Percentiles rank a stretch among this genome's conserved stretches.
These are phyloP conservation scores for Gastrophysa polygoni DNA, from an alignment of 2,888 invertebrate species.

Conservation along the genomic window DNA sequence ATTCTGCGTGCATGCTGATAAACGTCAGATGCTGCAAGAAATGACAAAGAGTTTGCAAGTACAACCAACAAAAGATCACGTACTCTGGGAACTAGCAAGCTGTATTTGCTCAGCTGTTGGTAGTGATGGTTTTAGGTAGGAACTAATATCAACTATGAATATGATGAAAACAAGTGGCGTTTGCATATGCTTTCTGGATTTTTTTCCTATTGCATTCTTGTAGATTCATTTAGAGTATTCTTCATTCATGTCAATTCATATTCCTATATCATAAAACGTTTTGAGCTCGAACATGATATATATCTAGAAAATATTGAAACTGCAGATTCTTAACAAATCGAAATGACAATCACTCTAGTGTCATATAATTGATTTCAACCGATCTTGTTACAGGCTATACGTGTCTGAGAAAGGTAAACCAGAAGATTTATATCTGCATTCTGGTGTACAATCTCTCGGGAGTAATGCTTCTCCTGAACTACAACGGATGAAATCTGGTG, in stretches of 20 bases:
- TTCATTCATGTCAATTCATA: too few species aligned
- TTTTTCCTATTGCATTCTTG: too few species aligned
- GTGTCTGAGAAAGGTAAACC: conserved; percentile 57
- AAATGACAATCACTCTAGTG: too few species aligned
- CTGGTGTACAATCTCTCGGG: conserved; percentile 5
- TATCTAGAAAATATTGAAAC: too few species aligned
- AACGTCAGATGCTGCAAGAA: conserved; percentile 67
- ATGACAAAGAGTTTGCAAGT: conserved; percentile 67
- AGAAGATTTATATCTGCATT: conserved; percentile 10
- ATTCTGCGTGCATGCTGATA: conserved; percentile 69
- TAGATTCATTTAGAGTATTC: too few species aligned
- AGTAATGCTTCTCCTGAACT: conserved; percentile 26
- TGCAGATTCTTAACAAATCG: too few species aligned
- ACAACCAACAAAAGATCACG: conserved; percentile 66
- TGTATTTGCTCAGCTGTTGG: conserved; percentile 70
- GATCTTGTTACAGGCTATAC: conserved; percentile 61
- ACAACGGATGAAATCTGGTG: conserved; percentile 47
- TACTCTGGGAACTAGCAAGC: conserved; percentile 70
- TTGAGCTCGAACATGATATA: too few species aligned
- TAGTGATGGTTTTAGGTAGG: conserved; percentile 66
- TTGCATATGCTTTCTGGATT: too few species aligned
- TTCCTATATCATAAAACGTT: too few species aligned
- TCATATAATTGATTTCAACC: too few species aligned
- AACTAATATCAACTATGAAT: not conserved
- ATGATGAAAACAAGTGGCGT: not conserved